These are phyloP conservation scores for Coccyzus lansbergi DNA, from an alignment of 2,797 vertebrate genomes.

Conservation along the genomic window DNA sequence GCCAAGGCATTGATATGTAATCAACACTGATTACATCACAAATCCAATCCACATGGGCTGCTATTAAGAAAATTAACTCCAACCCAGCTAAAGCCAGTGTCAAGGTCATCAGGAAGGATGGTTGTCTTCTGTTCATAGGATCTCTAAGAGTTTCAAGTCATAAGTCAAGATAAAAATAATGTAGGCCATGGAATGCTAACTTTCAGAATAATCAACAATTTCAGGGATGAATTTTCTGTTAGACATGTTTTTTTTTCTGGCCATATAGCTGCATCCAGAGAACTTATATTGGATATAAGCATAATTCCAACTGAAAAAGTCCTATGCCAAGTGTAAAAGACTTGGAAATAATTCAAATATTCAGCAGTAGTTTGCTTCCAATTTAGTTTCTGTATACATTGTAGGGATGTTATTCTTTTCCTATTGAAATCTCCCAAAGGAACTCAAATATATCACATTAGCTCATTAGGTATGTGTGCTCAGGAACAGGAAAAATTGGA, in stretches of 20 bases:
- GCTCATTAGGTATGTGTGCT: not conserved
- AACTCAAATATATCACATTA: not conserved
- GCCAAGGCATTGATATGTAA: not conserved
- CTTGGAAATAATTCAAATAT: slow-evolving; percentile 39
- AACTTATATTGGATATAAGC: not conserved
- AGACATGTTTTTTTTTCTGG: not conserved
- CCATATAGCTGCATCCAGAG: not conserved
- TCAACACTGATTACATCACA: not conserved
- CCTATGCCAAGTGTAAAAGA: not conserved
- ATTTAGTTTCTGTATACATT: slow-evolving; percentile 12
- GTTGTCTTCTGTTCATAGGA: not conserved
- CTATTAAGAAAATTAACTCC: not conserved
- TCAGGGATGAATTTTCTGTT: not conserved
- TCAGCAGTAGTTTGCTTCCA: slow-evolving; percentile 24
- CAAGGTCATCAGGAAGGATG: not conserved
- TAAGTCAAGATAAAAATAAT: not conserved
- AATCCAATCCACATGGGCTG: not conserved
- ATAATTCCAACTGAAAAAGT: not conserved
- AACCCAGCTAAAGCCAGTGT: not conserved
- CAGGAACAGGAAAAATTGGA: slow-evolving; percentile 15
- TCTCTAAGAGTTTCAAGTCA: not conserved
- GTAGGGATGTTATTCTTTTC: not conserved
- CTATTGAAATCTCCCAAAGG: not conserved
- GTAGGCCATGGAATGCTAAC: not conserved
- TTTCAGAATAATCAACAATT: not conserved